Conservation (phyloP, 2,888 invertebrate genomes). For the Buathra laborator region DNA sequence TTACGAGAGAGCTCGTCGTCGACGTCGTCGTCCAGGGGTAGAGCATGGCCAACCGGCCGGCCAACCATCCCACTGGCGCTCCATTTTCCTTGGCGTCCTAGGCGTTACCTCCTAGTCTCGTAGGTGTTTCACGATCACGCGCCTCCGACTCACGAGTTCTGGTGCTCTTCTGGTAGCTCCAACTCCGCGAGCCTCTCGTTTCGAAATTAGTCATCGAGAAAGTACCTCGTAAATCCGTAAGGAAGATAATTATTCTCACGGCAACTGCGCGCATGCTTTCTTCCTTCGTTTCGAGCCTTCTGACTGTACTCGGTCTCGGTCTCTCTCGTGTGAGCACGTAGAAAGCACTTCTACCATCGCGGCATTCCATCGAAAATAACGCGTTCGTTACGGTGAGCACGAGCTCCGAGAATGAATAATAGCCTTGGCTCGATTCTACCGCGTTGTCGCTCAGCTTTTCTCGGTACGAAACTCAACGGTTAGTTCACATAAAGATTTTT, state of each 20-base stretch:
- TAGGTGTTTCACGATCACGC: slow-evolving; percentile 61
- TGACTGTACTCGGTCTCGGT: not conserved
- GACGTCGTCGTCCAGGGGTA: slow-evolving; percentile 49
- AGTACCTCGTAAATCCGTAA: slow-evolving; percentile 71
- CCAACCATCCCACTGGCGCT: not conserved
- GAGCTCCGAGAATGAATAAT: slow-evolving; percentile 40
- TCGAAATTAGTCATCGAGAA: slow-evolving; percentile 70
- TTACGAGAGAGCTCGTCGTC: slow-evolving; percentile 70
- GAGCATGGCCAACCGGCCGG: slow-evolving; percentile 26
- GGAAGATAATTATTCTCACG: slow-evolving; percentile 69
- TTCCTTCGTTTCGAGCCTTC: not conserved
- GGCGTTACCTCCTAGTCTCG: slow-evolving; percentile 18
- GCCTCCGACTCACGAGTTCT: slow-evolving; percentile 21
- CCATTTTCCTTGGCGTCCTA: not conserved
- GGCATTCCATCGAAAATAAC: slow-evolving; percentile 49
- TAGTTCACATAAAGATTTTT: not conserved
- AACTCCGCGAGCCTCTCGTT: slow-evolving; percentile 48
- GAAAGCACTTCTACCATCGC: slow-evolving; percentile 9
- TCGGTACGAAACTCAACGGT: not conserved
- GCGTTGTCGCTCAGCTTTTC: slow-evolving; percentile 2
- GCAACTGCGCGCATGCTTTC: slow-evolving; percentile 26
- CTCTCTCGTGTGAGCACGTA: not conserved
- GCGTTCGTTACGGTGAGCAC: slow-evolving; percentile 36
- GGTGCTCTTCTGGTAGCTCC: slow-evolving; percentile 41
- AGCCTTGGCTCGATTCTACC: slow-evolving; percentile 10